Base-by-base conservation (phyloP, 2,113 vertebrate species). In the Solea senegalensis region DNA sequence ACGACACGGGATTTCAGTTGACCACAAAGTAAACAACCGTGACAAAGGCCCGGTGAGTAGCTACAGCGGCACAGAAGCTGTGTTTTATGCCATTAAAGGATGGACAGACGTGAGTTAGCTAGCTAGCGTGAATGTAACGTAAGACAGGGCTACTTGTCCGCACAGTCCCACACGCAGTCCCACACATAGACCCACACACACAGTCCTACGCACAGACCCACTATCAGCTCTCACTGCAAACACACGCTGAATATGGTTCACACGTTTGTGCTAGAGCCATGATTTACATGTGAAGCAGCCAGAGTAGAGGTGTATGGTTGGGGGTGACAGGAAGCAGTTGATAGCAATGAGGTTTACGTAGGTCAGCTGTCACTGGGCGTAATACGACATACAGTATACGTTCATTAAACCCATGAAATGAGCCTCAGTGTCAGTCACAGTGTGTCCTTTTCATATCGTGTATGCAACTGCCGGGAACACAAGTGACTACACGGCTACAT, bases 31-130 rank as follows among this genome's bases (percentile, higher is more conserved):
- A 59, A 74, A 53, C 40, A 52, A 2, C 14, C 34, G 8, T 61
- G 77, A 34, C 64, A 57, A 7, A 72, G 72, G 16, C 5, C 49
- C 14, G 89, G 90, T 92, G 28, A 90, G 89, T 86, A 62, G 75
- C 69, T 74, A 27, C 72, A 54, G 1, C 48, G 1, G 13, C 46
- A 50, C 16, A 71, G 0, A 57, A 66, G 26, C 11, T 41, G 34
- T 46, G 50, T 79, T 77, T 82, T 56, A 21, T 57, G 14, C 15
- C 70, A 75, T 46, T 55, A 65, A 73, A 80, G 13, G 53, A 12
- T 81, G 61, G 52, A 12, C 64, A 75, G 74, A 88, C 68, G 54
- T 68, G 77, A 65, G 72, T 81, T 61, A 61, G 57, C 88, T 80
- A 89, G 85, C 87, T 84, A 86, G 81, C 80, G 74, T 46, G 52